Evolutionary conservation across 2,797 vertebrate genomes (phyloP).

Genomic region (Eleutherodactylus coqui): DNA sequence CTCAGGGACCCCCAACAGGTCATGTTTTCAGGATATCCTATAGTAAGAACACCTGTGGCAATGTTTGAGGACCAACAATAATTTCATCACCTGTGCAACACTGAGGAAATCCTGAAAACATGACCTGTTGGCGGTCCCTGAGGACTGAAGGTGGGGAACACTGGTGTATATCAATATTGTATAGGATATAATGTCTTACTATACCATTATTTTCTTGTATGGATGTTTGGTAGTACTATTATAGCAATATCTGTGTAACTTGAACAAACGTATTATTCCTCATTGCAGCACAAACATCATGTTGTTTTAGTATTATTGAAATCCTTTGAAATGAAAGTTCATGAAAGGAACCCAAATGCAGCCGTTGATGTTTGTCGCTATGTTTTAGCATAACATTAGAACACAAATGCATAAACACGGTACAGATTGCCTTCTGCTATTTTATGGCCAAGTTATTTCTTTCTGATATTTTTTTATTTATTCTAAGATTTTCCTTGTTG

Average conservation of each 20-base stretch:
- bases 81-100: too few relatives aligned
- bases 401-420: not conserved
- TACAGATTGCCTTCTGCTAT: not conserved
- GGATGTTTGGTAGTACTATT: not conserved
- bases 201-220: not conserved
- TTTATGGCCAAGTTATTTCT: constrained; percentile 9
- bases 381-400: not conserved
- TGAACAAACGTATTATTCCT: not conserved
- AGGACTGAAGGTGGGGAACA: too few relatives aligned
- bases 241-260: not conserved
- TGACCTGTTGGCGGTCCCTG: too few relatives aligned
- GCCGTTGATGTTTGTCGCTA: not conserved
- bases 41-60: too few relatives aligned
- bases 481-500: constrained; percentile 10
- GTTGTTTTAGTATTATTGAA: not conserved
- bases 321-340: constrained; percentile 11
- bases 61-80: too few relatives aligned
- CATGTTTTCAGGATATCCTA: too few relatives aligned
- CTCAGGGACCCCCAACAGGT: too few relatives aligned
- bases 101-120: too few relatives aligned
- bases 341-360: constrained; percentile 1
- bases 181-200: not conserved
- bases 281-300: not conserved
- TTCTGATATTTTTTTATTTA: not conserved
- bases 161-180: not conserved